Base-by-base conservation (phyloP, 2,888 invertebrate species). In the Tolmerus cingulatus region DNA sequence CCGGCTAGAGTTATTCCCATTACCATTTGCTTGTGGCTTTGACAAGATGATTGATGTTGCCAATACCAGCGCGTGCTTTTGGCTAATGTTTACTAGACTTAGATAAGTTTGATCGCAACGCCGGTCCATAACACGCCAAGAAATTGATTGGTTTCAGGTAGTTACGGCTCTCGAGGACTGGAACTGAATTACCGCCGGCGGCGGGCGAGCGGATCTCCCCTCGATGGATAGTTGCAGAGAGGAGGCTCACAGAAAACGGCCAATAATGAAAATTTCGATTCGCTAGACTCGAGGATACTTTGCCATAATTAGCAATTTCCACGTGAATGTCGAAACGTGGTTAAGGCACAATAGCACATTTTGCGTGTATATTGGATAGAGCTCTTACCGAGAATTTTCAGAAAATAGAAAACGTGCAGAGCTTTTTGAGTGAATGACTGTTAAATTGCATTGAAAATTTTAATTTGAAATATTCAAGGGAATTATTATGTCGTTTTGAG, bases 21-120 rank as follows among this genome's bases (percentile, higher is more conserved):
- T 84, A 84, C 34, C 40, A 78, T 77, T 88, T 88, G 86, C 87
- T 89, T 87, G 88, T 88, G 89, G 89, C 89, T 90, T 89, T 89
- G 90, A 90, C 90, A 89, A 89, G 89, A 89, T 90, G 90, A 90
- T 90, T 90, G 90, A 90, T 90, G 90, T 89, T 89, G 40, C 89
- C 88, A 89, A 89, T 89, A 89, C 88, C 89, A 89, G 86, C 86
- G 74, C 86, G 86, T 86, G 86, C 86, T 86, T 86, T 74, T 74
- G 86, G 76, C 86, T 86, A 86, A 86, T 86, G 76, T 86, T 57
- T 84, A 74, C 74, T 84, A 84, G 84, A 40, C 84, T 74, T 74
- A 19, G 84, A 37, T 74, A 57, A 23, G 40, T 37, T 57, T 57
- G 37, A 66, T 84, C 40, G 37, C 84, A 55, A 51, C 30, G 51